These are phyloP conservation scores for Eudemis profundana DNA, from an alignment of 2,888 invertebrate genomes.

Conservation along the genomic window DNA sequence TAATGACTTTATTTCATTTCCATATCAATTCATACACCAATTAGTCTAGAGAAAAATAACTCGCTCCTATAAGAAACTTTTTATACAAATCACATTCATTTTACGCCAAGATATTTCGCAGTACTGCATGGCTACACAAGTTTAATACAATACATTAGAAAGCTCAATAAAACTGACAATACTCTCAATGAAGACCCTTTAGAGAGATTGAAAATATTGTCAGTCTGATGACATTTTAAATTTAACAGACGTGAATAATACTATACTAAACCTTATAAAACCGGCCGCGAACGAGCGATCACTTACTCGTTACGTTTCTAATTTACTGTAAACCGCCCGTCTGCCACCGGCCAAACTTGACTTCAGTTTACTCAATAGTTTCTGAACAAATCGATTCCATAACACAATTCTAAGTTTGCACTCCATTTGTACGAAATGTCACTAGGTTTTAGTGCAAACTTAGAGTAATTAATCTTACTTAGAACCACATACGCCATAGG, in stretches of 20 bases:
- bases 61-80: constrained; percentile 67
- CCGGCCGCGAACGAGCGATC: constrained; percentile 39
- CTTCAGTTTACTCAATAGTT: neutral
- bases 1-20: constrained; percentile 78
- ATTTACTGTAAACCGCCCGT: constrained; percentile 17
- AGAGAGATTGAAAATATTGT: constrained; percentile 12
- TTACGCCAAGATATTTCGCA: constrained; percentile 64
- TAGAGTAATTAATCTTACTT: no score
- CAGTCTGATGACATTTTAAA: neutral
- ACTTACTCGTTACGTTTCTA: neutral
- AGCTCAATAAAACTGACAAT: constrained; percentile 26
- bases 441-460: no score
- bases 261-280: constrained; percentile 49
- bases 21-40: constrained; percentile 75
- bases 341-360: constrained; percentile 34
- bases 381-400: neutral
- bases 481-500: no score
- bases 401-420: no score
- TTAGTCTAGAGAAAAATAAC: constrained; percentile 74
- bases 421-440: no score
- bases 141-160: constrained; percentile 21
- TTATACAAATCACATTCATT: constrained; percentile 78
- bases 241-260: constrained; percentile 47
- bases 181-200: neutral
- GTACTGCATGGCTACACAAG: constrained; percentile 61